Percentiles rank a stretch among this genome's conserved stretches.
Conservation (phyloP, 1,140 invertebrate genomes). For the Papilio polytes region DNA sequence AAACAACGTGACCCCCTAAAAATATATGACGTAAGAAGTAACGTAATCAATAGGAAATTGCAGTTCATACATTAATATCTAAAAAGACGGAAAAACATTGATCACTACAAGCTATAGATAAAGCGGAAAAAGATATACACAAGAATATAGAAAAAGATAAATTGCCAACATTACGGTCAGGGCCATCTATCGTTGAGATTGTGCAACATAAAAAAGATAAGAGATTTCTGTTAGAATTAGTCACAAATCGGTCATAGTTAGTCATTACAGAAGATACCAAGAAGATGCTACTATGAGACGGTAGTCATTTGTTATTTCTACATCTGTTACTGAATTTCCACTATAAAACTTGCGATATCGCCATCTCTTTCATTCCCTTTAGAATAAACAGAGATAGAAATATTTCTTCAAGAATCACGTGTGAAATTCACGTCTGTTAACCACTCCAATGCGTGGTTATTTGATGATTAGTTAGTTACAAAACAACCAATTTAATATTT, state of each 20-base stretch:
- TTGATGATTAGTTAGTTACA: constrained; percentile 28
- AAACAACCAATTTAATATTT: constrained; percentile 29
- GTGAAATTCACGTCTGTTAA: constrained; percentile 5
- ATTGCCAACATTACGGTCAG: constrained; percentile 11
- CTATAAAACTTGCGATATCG: too few relatives aligned
- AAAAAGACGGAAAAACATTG: constrained; percentile 10
- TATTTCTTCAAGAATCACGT: neutral
- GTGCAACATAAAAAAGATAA: neutral
- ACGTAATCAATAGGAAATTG: neutral
- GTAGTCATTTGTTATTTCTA: constrained; percentile 11
- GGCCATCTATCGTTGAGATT: neutral
- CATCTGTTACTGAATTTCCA: neutral
- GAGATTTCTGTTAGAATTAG: constrained; percentile 36
- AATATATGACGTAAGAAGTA: neutral
- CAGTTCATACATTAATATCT: neutral
- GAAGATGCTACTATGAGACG: constrained; percentile 28
- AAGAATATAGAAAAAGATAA: constrained; percentile 28
- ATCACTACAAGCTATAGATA: constrained; percentile 22
- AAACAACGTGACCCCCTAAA: neutral
- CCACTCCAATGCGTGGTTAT: constrained; percentile 29
- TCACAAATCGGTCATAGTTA: constrained; percentile 39
- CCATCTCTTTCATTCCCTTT: too few relatives aligned
- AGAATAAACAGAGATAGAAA: too few relatives aligned
- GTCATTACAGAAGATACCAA: constrained; percentile 34
- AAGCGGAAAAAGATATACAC: constrained; percentile 30